Conservation (phyloP, 2,797 vertebrate species). For the Helostoma temminkii region DNA sequence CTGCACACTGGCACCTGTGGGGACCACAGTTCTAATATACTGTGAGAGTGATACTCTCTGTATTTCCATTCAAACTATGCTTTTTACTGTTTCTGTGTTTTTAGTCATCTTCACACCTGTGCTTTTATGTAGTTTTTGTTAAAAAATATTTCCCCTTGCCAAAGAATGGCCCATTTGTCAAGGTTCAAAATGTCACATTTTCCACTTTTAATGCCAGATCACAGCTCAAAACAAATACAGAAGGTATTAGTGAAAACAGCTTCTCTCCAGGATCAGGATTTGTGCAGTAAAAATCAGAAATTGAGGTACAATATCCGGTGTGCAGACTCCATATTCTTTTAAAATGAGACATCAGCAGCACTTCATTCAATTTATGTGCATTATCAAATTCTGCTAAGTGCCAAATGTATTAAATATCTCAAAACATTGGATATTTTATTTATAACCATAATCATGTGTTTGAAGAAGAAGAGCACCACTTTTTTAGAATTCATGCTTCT, state of each 20-base stretch:
- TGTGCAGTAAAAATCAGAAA: constrained; percentile 3
- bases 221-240: no score
- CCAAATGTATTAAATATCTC: neutral
- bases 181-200: no score
- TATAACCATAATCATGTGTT: neutral
- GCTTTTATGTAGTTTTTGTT: no score
- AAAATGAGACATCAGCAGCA: neutral
- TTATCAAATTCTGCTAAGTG: constrained; percentile 3
- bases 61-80: neutral
- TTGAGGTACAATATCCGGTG: neutral
- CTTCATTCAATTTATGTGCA: neutral
- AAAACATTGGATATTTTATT: neutral
- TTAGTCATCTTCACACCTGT: no score
- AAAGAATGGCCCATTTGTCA: no score
- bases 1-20: constrained; percentile 1
- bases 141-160: no score
- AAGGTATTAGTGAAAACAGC: no score
- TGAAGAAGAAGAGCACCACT: neutral
- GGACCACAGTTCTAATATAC: neutral
- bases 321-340: constrained; percentile 1
- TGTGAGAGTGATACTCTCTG: neutral
- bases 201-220: no score
- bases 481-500: constrained; percentile 6
- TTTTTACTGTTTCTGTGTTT: no score
- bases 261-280: neutral